A percentile compares a stretch with the other conserved stretches of the same genome.
phyloP scores from a whole-genome alignment of 2,113 vertebrate genomes.

The Grallaria varia region DNA sequence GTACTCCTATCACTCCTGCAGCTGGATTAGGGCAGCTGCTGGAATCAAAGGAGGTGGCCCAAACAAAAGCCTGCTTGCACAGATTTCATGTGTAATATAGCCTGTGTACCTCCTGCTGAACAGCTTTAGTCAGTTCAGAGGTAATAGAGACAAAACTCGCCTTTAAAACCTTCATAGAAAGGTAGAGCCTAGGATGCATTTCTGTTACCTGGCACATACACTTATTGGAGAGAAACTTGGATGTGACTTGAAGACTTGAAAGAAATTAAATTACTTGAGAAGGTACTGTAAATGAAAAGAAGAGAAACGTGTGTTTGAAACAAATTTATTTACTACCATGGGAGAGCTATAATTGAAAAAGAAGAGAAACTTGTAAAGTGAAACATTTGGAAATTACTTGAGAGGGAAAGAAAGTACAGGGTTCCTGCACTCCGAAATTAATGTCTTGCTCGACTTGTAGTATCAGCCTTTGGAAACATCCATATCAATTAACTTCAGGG shows the following conservation, averaged over 20 bases:
- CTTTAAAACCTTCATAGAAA: neutral
- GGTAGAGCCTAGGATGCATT: neutral
- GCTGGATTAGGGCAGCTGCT: neutral
- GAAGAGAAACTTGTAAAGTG: constrained; percentile 34
- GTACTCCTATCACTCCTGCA: neutral
- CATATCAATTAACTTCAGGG: constrained; percentile 30
- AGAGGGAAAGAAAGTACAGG: neutral
- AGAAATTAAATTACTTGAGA: constrained; percentile 53
- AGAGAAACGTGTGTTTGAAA: constrained; percentile 28
- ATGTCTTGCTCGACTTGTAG: constrained; percentile 36
- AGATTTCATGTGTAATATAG: neutral
- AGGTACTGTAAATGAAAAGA: constrained; percentile 39
- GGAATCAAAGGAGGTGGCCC: neutral
- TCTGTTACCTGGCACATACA: neutral
- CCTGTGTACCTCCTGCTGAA: neutral
- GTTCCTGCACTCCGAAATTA: neutral
- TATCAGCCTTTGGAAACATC: constrained; percentile 21
- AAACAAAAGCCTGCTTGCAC: neutral
- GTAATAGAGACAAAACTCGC: neutral
- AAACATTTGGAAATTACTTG: constrained; percentile 50
- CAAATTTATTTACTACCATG: constrained; percentile 57
- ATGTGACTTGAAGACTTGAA: constrained; percentile 12
- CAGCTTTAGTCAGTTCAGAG: neutral
- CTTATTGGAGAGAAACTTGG: constrained; percentile 12
- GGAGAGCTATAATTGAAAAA: constrained; percentile 57